Evolutionary conservation across 1,140 invertebrate species (phyloP).

Genomic region (Neodiprion pinetum): DNA sequence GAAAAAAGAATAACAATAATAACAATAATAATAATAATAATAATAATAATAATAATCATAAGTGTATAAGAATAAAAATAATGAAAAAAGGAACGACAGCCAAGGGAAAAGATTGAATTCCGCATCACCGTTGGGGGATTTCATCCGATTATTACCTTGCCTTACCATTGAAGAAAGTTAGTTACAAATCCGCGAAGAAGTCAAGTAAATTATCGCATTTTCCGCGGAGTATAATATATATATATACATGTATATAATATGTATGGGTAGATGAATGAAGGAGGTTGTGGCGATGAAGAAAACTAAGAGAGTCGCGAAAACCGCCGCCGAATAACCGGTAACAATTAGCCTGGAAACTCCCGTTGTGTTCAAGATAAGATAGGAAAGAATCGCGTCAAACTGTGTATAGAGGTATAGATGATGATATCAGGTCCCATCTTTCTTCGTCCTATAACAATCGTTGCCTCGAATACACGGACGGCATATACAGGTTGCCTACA

Average conservation of each 20-base stretch:
- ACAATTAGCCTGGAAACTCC: slow-evolving; percentile 1
- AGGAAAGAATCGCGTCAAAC: background rate
- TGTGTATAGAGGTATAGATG: too few relatives aligned
- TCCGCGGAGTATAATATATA: too few relatives aligned
- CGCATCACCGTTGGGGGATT: background rate
- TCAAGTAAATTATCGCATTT: background rate
- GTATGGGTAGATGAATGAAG: background rate
- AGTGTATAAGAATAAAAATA: background rate
- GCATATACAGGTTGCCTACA: too few relatives aligned
- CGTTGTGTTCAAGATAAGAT: background rate
- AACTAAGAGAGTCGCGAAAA: background rate
- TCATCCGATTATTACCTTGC: background rate
- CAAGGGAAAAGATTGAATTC: background rate
- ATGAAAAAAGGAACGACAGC: background rate
- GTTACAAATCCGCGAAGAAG: background rate
- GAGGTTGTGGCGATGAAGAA: background rate
- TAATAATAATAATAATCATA: background rate
- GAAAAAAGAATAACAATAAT: background rate
- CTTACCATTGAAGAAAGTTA: background rate
- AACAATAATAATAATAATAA: background rate
- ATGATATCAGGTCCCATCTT: too few relatives aligned
- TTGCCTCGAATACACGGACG: too few relatives aligned
- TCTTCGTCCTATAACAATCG: too few relatives aligned
- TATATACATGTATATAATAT: too few relatives aligned
- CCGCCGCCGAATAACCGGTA: background rate